phyloP scores from a whole-genome alignment of 2,797 vertebrate genomes.

The Chaunax sp. region DNA sequence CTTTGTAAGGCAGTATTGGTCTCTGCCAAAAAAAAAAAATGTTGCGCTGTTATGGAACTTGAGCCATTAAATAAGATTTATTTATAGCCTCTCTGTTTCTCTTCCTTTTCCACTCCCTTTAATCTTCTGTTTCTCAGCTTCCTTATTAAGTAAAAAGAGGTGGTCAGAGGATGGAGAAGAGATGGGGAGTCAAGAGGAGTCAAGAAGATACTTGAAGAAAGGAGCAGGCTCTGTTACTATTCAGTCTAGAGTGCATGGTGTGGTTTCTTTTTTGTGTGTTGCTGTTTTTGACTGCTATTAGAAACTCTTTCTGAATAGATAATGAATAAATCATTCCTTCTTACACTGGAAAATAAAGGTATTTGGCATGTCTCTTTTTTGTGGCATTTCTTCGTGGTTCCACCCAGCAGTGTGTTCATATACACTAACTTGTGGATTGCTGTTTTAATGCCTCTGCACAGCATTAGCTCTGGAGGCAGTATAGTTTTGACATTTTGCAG shows the following conservation, averaged over 20 bases:
- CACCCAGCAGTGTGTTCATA: not conserved
- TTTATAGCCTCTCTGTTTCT: not conserved
- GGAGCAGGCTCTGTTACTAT: conserved; percentile 34
- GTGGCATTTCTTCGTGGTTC: conserved; percentile 2
- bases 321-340: conserved; percentile 50
- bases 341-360: conserved; percentile 64
- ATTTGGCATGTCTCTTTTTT: conserved; percentile 37
- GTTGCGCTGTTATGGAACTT: too few relatives aligned
- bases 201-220: conserved; percentile 62
- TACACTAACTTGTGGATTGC: not conserved
- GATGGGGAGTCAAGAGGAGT: conserved; percentile 22
- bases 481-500: too few relatives aligned
- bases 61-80: not conserved
- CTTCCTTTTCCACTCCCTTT: conserved; percentile 4
- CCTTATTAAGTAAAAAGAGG: conserved; percentile 74
- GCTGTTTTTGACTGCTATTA: conserved; percentile 19
- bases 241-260: conserved; percentile 41
- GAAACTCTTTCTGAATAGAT: conserved; percentile 31
- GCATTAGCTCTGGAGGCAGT: too few relatives aligned
- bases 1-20: too few relatives aligned
- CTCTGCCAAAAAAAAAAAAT: too few relatives aligned
- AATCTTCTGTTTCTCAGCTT: conserved; percentile 65
- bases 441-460: not conserved
- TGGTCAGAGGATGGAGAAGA: conserved; percentile 35
- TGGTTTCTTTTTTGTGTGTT: conserved; percentile 37